A percentile compares a stretch with the other conserved stretches of the same genome.
Evolutionary conservation across 2,888 invertebrate species (phyloP).

Genomic region (Coelinius sp.): DNA sequence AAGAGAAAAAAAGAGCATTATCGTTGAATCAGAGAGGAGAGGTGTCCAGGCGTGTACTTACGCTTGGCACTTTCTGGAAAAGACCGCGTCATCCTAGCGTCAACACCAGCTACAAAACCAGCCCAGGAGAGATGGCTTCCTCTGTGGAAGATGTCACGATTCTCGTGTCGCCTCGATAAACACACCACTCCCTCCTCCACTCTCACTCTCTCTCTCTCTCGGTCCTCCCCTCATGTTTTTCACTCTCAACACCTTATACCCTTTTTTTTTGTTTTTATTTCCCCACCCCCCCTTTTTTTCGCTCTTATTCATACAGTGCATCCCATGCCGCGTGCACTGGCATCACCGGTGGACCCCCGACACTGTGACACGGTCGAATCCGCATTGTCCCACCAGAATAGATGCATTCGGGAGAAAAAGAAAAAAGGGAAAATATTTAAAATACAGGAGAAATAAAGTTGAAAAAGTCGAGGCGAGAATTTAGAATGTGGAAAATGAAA

Average conservation of each 20-base stretch:
- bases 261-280: conserved; percentile 6
- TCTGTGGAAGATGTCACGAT: conserved; percentile 16
- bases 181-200: conserved; percentile 17
- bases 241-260: conserved; percentile 31
- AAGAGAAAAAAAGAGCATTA: background rate
- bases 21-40: conserved; percentile 47
- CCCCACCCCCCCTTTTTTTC: conserved; percentile 2
- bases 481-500: background rate
- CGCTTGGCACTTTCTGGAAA: conserved; percentile 60
- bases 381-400: conserved; percentile 25
- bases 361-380: conserved; percentile 18
- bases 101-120: conserved; percentile 14
- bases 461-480: background rate
- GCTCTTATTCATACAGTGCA: conserved; percentile 10
- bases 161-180: conserved; percentile 21
- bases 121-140: background rate
- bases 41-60: conserved; percentile 66
- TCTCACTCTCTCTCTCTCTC: background rate
- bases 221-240: background rate
- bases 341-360: background rate
- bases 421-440: background rate
- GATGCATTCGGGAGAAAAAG: conserved; percentile 27
- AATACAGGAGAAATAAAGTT: background rate
- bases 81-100: conserved; percentile 15
- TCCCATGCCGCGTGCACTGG: background rate